Evolutionary conservation across 2,888 invertebrate genomes (phyloP).

Genomic region (Drosophila parthenogenetica): DNA sequence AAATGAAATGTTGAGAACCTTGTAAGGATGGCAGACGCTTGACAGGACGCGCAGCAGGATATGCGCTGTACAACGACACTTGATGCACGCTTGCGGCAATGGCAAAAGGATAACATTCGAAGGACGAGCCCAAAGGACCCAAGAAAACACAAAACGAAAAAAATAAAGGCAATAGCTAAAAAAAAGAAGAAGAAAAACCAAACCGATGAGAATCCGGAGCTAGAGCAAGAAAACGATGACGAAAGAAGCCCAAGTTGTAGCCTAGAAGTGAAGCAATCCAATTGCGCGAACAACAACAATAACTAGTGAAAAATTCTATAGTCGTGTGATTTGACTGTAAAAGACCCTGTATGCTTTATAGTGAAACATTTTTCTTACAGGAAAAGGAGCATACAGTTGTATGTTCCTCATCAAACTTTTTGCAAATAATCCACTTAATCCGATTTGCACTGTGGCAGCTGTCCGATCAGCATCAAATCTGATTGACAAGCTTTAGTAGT

Average conservation of each 20-base stretch:
- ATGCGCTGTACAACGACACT: constrained; percentile 49
- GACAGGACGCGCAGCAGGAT: constrained; percentile 42
- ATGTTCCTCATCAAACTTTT: too few relatives aligned
- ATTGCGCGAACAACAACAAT: constrained; percentile 9
- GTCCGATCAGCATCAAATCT: too few relatives aligned
- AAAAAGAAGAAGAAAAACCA: background rate
- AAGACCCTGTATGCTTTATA: background rate
- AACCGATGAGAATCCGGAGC: background rate
- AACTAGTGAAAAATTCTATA: background rate
- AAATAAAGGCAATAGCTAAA: background rate
- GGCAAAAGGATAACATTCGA: constrained; percentile 53
- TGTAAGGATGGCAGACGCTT: constrained; percentile 2
- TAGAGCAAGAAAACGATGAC: background rate
- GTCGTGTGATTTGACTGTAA: too few relatives aligned
- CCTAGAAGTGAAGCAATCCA: constrained; percentile 41
- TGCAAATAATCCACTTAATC: too few relatives aligned
- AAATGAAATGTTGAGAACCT: constrained; percentile 13
- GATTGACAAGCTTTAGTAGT: too few relatives aligned
- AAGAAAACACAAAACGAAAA: background rate
- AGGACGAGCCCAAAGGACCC: constrained; percentile 19
- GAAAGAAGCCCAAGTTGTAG: constrained; percentile 24
- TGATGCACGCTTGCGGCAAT: constrained; percentile 45
- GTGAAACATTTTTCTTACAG: background rate
- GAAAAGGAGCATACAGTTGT: too few relatives aligned
- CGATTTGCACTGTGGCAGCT: too few relatives aligned